Percentiles rank a stretch among this genome's conserved stretches.
phyloP scores from a whole-genome alignment of 2,888 invertebrate species.

The Tetragnatha montana region DNA sequence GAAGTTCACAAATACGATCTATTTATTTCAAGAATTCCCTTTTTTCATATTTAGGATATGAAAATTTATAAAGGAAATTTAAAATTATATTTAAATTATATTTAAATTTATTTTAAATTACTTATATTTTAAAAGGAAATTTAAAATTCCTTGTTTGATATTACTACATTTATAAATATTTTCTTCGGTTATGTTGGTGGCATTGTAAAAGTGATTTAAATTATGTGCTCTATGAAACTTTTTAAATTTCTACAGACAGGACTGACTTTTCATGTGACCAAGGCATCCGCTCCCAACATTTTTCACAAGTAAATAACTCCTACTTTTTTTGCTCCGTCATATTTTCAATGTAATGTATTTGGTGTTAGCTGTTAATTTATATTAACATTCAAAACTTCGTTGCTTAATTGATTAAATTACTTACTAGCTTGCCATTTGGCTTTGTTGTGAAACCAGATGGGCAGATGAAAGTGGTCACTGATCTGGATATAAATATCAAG shows the following conservation, averaged over 20 bases:
- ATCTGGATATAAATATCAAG: constrained; percentile 13
- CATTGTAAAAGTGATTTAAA: neutral
- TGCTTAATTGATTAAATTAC: neutral
- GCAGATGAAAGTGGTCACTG: neutral
- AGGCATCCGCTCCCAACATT: constrained; percentile 3
- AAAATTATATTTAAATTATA: too few species aligned
- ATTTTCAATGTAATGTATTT: neutral
- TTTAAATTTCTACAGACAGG: constrained; percentile 29
- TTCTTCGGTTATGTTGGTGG: too few species aligned
- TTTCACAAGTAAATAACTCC: constrained; percentile 33
- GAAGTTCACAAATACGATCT: too few species aligned
- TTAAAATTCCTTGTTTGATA: too few species aligned
- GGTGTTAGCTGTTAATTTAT: too few species aligned
- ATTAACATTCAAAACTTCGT: neutral
- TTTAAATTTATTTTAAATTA: too few species aligned
- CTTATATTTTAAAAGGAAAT: too few species aligned
- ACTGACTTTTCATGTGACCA: constrained; percentile 12
- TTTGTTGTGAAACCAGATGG: constrained; percentile 22
- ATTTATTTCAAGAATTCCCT: too few species aligned
- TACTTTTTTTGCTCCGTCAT: too few species aligned
- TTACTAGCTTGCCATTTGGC: constrained; percentile 31
- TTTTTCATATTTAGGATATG: too few species aligned
- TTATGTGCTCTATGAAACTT: neutral
- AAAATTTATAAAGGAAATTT: too few species aligned
- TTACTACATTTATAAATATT: too few species aligned